Base-by-base conservation (phyloP, 2,797 vertebrate genomes). In the Dicrostonyx torquatus region DNA sequence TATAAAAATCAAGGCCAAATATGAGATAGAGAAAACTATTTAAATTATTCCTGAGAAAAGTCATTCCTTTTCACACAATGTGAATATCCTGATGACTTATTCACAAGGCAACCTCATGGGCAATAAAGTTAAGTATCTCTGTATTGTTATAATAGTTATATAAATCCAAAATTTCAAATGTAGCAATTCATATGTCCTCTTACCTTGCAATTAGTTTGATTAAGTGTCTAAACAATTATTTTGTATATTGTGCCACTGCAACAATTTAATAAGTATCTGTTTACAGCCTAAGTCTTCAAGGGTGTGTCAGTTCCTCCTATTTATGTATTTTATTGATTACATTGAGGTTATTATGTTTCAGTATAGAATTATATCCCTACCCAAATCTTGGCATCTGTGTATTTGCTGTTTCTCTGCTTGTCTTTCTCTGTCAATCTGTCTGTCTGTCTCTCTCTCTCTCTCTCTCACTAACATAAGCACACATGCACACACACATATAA, bases 71-170 rank as follows among this genome's bases (percentile, higher is more conserved):
- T 58, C 31, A 79, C 5, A 87, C 1, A 11, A 62, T 88, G 92
- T 70, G 48, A 53, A 79, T 26, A 89, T 20, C 40, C 20, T 92
- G 58, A 76, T 86, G 73, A 96, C 90, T 95, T 88, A 88, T 18
- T 85, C 9, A 31, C 86, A 93, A 95, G 45, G 29, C 31, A 72
- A 87, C 72, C n/a, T 94, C 53, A 91, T 2, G 1, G 34, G 87
- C 82, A 84, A 73, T 93, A 94, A 94, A 88, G 48, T 75, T 87
- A 31, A 97, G 84, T 82, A 75, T 40, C 22, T 93, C 66, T 82
- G 8, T 72, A 58, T 40, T 40, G 75, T n/a, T 60, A 93, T 10
- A 88, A 48, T 12, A 76, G 12, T 90, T 10, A 31, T 78, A 90
- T 6, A 92, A 75, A 43, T 66, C 22, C 22, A 18, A 86, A 91